Evolutionary conservation across 2,113 vertebrate species (phyloP).

Genomic region (Scomber colias): DNA sequence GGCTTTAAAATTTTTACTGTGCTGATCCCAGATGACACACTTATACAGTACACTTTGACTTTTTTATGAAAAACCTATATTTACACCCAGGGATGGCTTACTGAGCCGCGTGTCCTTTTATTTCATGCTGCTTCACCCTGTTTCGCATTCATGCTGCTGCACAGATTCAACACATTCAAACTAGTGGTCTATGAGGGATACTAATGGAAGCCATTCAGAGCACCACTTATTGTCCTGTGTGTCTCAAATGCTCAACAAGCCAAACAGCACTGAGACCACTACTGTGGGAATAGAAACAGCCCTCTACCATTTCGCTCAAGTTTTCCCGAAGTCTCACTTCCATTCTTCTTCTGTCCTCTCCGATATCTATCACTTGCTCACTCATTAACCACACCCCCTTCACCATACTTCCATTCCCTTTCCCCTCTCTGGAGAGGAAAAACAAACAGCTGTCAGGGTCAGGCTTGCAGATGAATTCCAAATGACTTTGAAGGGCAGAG

Average conservation of each 20-base stretch:
- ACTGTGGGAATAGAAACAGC: constrained; percentile 47
- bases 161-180: constrained; percentile 65
- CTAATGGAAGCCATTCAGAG: constrained; percentile 71
- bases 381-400: constrained; percentile 62
- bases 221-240: constrained; percentile 65
- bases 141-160: constrained; percentile 67
- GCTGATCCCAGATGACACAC: constrained; percentile 66
- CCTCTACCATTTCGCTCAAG: constrained; percentile 23
- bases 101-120: constrained; percentile 53
- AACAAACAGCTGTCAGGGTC: constrained; percentile 85
- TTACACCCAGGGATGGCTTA: constrained; percentile 64
- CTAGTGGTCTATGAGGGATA: constrained; percentile 66
- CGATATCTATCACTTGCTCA: constrained; percentile 70
- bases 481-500: constrained; percentile 83
- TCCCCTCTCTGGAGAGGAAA: constrained; percentile 72
- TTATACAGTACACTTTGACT: constrained; percentile 56
- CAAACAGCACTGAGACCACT: constrained; percentile 54
- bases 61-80: constrained; percentile 69
- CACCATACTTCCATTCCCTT: constrained; percentile 58
- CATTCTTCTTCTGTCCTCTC: constrained; percentile 66
- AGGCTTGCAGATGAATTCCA: constrained; percentile 79
- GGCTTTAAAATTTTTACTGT: constrained; percentile 29
- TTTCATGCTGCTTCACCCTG: constrained; percentile 45
- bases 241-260: constrained; percentile 67
- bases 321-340: constrained; percentile 49